These are phyloP conservation scores for Perca schrenkii DNA, from an alignment of 2,113 vertebrate genomes.

Conservation along the genomic window DNA sequence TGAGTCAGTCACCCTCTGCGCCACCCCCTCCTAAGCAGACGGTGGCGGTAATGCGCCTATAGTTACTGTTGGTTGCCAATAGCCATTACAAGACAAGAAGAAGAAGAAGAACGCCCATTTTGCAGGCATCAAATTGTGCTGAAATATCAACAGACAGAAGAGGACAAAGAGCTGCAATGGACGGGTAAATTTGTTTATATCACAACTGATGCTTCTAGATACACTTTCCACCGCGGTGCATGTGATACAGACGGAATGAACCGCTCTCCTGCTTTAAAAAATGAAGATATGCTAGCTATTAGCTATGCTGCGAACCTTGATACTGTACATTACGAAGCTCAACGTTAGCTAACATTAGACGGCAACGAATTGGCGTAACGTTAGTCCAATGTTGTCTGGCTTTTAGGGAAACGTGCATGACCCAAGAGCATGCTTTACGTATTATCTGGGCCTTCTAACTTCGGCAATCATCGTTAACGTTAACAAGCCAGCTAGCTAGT, in stretches of 20 bases:
- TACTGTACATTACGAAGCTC: not conserved
- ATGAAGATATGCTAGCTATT: slow-evolving; percentile 30
- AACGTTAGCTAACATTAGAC: slow-evolving; percentile 26
- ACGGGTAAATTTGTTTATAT: slow-evolving; percentile 64
- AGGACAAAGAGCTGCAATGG: slow-evolving; percentile 80
- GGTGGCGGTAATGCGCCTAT: slow-evolving; percentile 19
- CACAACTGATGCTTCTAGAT: no score
- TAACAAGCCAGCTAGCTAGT: no score
- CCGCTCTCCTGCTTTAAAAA: accelerated
- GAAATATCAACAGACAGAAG: slow-evolving; percentile 60
- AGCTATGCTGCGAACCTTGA: slow-evolving; percentile 19
- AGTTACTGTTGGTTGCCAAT: not conserved
- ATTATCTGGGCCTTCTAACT: not conserved
- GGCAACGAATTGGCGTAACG: not conserved
- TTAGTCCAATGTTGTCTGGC: not conserved
- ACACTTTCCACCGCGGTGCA: not conserved
- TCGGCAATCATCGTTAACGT: not conserved
- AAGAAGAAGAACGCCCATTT: slow-evolving; percentile 73
- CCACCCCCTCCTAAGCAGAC: not conserved
- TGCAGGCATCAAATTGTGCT: slow-evolving; percentile 51
- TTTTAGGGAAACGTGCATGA: not conserved
- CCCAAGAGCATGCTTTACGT: not conserved
- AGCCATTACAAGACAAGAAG: not conserved
- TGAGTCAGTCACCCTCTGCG: not conserved
- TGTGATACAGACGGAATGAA: not conserved